A percentile compares a stretch with the other conserved stretches of the same genome.
phyloP scores from a whole-genome alignment of 2,113 vertebrate species.

The Isurus oxyrinchus region DNA sequence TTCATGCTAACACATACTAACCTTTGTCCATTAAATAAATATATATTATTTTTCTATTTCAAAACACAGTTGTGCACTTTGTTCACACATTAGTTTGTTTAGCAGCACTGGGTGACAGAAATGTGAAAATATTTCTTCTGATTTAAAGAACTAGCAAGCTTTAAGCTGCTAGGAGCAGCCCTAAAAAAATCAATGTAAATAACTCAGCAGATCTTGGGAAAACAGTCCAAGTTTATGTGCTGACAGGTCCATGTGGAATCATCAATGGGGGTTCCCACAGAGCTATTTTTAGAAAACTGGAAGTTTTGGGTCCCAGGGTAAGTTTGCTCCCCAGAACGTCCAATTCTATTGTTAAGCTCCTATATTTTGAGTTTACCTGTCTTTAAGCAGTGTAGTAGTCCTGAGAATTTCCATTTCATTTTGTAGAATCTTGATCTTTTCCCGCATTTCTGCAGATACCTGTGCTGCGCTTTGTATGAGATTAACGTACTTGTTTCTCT shows the following conservation, averaged over 20 bases:
- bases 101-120: too few relatives aligned
- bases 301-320: too few relatives aligned
- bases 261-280: too few relatives aligned
- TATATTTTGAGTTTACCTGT: slow-evolving; percentile 62
- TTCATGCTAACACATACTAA: not conserved
- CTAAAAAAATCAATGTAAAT: too few relatives aligned
- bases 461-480: slow-evolving; percentile 66
- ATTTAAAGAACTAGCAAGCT: too few relatives aligned
- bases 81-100: not conserved
- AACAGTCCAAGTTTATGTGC: too few relatives aligned
- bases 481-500: slow-evolving; percentile 74
- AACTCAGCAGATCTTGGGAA: too few relatives aligned
- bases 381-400: slow-evolving; percentile 55
- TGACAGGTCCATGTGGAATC: too few relatives aligned
- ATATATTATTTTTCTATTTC: not conserved
- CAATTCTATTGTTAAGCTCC: not conserved
- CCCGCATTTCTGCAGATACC: slow-evolving; percentile 61
- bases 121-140: too few relatives aligned
- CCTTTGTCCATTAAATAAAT: not conserved
- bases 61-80: not conserved
- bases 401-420: slow-evolving; percentile 73
- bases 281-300: too few relatives aligned
- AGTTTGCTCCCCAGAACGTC: too few relatives aligned
- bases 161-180: too few relatives aligned
- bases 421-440: slow-evolving; percentile 61